Percentiles rank a stretch among this genome's conserved stretches.
Evolutionary conservation across 2,888 invertebrate species (phyloP).

Genomic region (Tachina lurida): DNA sequence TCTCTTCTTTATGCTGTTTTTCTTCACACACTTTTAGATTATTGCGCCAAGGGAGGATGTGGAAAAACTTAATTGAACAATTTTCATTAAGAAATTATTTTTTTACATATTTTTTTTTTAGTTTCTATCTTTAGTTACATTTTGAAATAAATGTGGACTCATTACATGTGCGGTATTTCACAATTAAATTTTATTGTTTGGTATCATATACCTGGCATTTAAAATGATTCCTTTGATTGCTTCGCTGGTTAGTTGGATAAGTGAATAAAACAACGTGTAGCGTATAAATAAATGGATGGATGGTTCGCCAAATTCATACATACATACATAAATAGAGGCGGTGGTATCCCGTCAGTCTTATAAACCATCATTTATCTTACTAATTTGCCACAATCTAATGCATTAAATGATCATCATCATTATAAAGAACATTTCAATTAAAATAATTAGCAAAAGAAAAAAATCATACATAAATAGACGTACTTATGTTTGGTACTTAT

Average conservation of each 20-base stretch:
- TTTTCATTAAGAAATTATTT: slow-evolving; percentile 16
- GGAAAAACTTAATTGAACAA: slow-evolving; percentile 4
- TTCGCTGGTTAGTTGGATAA: slow-evolving; percentile 34
- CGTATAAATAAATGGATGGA: slow-evolving; percentile 46
- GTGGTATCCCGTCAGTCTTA: slow-evolving; percentile 43
- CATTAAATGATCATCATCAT: slow-evolving; percentile 68
- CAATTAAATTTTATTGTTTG: slow-evolving; percentile 36
- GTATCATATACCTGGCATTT: not conserved
- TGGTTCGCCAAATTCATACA: slow-evolving; percentile 48
- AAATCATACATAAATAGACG: slow-evolving; percentile 26
- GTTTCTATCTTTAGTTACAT: slow-evolving; percentile 39
- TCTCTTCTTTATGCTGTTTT: not conserved
- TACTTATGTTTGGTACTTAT: not conserved
- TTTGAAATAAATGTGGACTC: slow-evolving; percentile 49
- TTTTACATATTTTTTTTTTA: not conserved
- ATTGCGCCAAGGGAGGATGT: not conserved
- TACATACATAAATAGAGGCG: slow-evolving; percentile 7
- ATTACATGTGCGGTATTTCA: slow-evolving; percentile 58
- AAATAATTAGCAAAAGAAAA: slow-evolving; percentile 72
- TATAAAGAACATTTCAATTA: slow-evolving; percentile 74
- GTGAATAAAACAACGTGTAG: slow-evolving; percentile 13
- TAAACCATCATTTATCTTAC: slow-evolving; percentile 66
- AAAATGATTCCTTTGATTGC: slow-evolving; percentile 40
- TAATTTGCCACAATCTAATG: slow-evolving; percentile 71
- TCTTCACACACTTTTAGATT: slow-evolving; percentile 7